Evolutionary conservation across 30 jellyfish, hydroid and myxozoan species (phyloP), one percentile per base, ranked within the genome.

Genomic region (Aurelia aurita): DNA sequence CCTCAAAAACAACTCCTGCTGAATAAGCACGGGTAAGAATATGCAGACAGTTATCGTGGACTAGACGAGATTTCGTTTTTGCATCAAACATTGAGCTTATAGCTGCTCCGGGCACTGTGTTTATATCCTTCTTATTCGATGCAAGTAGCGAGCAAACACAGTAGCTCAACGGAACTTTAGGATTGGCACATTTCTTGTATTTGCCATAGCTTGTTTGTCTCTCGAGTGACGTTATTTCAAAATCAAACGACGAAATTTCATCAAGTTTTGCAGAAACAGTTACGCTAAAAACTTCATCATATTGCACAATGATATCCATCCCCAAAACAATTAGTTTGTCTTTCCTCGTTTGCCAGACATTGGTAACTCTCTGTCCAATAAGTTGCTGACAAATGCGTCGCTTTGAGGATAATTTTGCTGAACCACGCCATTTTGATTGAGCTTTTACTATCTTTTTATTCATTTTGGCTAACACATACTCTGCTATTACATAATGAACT

Each of bases 1-100:
- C 90, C 71, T 87, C 96, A 55, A 87, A 75, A 26, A 70, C 87
- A n/a, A 70, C 82, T 7, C 96, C 96, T 4, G 90, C 83, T 22
- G 54, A 35, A 51, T 87, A 76, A 7, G 55, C 45, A 8, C 96
- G 74, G 1, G 82, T 51, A 2, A 74, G 71, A 69, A 87, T 29
- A 51, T 57, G 57, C 13, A 87, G 68, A 69, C 96, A 87, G 78
- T 72, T 65, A 26, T 28, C 20, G 18, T 76, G 79, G 14, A 87
- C 35, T 34, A 1, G 15, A 5, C 69, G 72, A 23, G 72, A 66
- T 5, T 18, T 49, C 7, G 90, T 87, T 20, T 53, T 26, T 0
- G 58, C 87, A 16, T 63, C 76, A 58, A 87, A 87, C 88, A 85
- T 64, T 9, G 89, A 72, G 18, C 73, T 59, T 1, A 59, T 27